Conservation (phyloP, 2,888 invertebrate species). For the Prosopocoilus inquinatus region DNA sequence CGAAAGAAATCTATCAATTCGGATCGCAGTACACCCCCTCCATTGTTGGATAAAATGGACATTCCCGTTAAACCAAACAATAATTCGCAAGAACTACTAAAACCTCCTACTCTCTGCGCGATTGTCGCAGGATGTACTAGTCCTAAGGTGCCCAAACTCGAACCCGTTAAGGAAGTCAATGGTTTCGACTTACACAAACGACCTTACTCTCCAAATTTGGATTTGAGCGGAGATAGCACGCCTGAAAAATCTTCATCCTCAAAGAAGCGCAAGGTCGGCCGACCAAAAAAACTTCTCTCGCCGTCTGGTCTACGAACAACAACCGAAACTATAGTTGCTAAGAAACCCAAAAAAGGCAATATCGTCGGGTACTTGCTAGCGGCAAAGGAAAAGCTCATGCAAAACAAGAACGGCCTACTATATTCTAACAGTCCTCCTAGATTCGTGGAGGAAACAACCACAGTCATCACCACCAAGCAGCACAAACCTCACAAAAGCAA, state of each 20-base stretch:
- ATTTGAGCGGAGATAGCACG: conserved; percentile 35
- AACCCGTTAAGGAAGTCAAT: conserved; percentile 13
- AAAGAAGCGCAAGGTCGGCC: conserved; percentile 79
- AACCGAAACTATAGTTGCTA: conserved; percentile 80
- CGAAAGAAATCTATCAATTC: conserved; percentile 50
- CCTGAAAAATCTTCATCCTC: conserved; percentile 51
- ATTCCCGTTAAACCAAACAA: conserved; percentile 33
- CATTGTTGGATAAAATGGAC: conserved; percentile 43
- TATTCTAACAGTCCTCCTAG: conserved; percentile 57
- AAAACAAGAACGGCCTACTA: conserved; percentile 50
- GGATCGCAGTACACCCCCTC: conserved; percentile 42
- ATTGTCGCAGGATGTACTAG: conserved; percentile 18
- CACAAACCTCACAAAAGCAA: conserved; percentile 39
- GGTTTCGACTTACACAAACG: conserved; percentile 6
- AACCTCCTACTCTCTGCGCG: conserved; percentile 49
- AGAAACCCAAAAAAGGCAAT: conserved; percentile 70
- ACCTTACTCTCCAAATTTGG: conserved; percentile 24
- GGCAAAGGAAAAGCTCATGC: conserved; percentile 61
- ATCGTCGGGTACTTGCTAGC: conserved; percentile 65
- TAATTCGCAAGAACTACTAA: conserved; percentile 40
- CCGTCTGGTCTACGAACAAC: conserved; percentile 57
- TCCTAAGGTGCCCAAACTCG: conserved; percentile 4
- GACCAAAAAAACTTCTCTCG: conserved; percentile 69
- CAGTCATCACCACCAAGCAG: conserved; percentile 31
- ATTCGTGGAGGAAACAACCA: conserved; percentile 43